phyloP scores from a whole-genome alignment of 2,888 invertebrate species.

The Pristionchus arcanus region DNA sequence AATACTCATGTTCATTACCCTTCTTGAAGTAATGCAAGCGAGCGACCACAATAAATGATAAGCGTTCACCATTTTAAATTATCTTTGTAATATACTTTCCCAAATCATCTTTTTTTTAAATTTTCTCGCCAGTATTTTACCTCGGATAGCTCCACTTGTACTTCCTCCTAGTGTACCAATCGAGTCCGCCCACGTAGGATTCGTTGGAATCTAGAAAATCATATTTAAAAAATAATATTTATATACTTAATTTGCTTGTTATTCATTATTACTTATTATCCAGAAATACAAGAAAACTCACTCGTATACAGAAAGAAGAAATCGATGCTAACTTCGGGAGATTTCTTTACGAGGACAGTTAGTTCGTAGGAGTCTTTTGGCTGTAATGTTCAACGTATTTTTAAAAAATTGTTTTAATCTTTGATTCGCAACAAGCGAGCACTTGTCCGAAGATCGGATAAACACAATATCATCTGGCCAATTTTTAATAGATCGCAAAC shows the following conservation, averaged over 20 bases:
- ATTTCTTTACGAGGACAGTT: background rate
- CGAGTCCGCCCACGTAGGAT: slow-evolving; percentile 28
- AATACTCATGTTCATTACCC: too few species aligned
- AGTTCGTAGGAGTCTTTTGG: slow-evolving; percentile 46
- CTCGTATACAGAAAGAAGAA: slow-evolving; percentile 43
- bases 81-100: too few species aligned
- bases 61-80: too few species aligned
- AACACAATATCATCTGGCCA: too few species aligned
- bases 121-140: background rate
- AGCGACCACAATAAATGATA: too few species aligned
- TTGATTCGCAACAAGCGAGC: too few species aligned
- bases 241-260: background rate
- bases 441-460: too few species aligned
- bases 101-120: too few species aligned
- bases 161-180: slow-evolving; percentile 10
- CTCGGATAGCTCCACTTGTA: slow-evolving; percentile 48
- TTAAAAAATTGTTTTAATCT: background rate
- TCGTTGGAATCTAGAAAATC: background rate
- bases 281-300: background rate
- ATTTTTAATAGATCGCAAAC: too few species aligned
- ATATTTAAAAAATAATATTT: too few species aligned
- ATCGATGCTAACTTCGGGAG: background rate
- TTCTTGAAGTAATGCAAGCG: too few species aligned
- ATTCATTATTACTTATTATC: background rate
- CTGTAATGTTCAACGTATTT: background rate